phyloP scores from a whole-genome alignment of 2,113 vertebrate genomes.

The Hippocampus comes region DNA sequence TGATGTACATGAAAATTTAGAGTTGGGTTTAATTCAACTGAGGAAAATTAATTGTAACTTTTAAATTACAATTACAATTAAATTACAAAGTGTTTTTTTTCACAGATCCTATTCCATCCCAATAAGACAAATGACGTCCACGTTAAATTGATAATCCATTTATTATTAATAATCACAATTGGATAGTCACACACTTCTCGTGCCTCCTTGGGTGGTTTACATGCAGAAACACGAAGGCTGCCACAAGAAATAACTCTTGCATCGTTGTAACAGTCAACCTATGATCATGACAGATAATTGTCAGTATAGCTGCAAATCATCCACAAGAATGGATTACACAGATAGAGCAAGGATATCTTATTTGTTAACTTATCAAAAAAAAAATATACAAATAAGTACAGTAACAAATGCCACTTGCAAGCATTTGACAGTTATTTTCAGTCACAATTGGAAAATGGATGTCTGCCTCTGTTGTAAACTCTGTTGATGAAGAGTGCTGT shows the following conservation, averaged over 20 bases:
- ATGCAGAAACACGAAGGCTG: slow-evolving; percentile 62
- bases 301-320: slow-evolving; percentile 67
- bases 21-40: neutral
- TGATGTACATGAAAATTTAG: too few species aligned
- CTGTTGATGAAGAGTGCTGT: neutral
- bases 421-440: slow-evolving; percentile 44
- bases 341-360: slow-evolving; percentile 50
- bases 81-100: neutral
- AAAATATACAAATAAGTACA: slow-evolving; percentile 51
- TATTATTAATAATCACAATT: slow-evolving; percentile 42
- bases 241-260: slow-evolving; percentile 33
- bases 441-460: slow-evolving; percentile 33
- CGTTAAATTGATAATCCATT: slow-evolving; percentile 57
- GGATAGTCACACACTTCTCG: slow-evolving; percentile 47
- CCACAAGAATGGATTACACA: slow-evolving; percentile 58
- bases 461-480: neutral
- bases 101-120: neutral
- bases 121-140: neutral
- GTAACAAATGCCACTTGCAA: slow-evolving; percentile 62
- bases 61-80: too few species aligned
- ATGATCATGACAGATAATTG: neutral
- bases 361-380: slow-evolving; percentile 72
- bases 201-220: slow-evolving; percentile 31
- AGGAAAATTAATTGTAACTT: neutral
- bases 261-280: slow-evolving; percentile 62